phyloP scores from a whole-genome alignment of 1,140 invertebrate species.

The Euwallacea similis region DNA sequence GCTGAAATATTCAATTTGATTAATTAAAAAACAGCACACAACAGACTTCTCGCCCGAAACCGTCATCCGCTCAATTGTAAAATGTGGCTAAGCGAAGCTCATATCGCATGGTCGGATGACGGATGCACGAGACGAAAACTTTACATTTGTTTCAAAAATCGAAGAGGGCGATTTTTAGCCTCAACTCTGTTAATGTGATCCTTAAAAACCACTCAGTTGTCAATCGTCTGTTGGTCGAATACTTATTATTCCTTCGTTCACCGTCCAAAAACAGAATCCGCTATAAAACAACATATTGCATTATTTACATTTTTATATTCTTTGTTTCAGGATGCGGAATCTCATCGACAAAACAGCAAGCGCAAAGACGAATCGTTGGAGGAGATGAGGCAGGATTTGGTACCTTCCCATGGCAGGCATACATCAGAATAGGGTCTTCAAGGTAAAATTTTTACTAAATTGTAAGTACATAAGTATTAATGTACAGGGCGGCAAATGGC shows the following conservation, averaged over 20 bases:
- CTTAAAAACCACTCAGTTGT: no score
- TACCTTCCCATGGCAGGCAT: slow-evolving; percentile 95
- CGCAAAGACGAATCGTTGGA: slow-evolving; percentile 87
- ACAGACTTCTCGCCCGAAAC: no score
- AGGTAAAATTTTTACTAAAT: slow-evolving; percentile 54
- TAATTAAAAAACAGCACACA: no score
- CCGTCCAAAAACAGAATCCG: background rate
- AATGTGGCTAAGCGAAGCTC: no score
- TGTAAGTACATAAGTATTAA: background rate
- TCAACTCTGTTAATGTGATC: background rate
- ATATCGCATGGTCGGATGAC: no score
- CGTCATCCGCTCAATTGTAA: no score
- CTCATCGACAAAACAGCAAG: slow-evolving; percentile 79
- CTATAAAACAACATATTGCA: background rate
- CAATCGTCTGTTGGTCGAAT: no score
- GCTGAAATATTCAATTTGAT: no score
- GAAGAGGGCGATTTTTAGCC: no score
- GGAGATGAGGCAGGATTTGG: slow-evolving; percentile 93
- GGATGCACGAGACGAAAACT: no score
- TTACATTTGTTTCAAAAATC: no score
- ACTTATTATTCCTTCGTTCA: slow-evolving; percentile 3
- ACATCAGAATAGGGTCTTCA: slow-evolving; percentile 85
- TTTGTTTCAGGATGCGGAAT: slow-evolving; percentile 77
- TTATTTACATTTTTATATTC: slow-evolving; percentile 29
- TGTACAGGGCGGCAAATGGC: no score